Percentiles rank a stretch among this genome's conserved stretches.
These are phyloP conservation scores for Sapayoa aenigma DNA, from an alignment of 2,113 vertebrate species.

Conservation along the genomic window DNA sequence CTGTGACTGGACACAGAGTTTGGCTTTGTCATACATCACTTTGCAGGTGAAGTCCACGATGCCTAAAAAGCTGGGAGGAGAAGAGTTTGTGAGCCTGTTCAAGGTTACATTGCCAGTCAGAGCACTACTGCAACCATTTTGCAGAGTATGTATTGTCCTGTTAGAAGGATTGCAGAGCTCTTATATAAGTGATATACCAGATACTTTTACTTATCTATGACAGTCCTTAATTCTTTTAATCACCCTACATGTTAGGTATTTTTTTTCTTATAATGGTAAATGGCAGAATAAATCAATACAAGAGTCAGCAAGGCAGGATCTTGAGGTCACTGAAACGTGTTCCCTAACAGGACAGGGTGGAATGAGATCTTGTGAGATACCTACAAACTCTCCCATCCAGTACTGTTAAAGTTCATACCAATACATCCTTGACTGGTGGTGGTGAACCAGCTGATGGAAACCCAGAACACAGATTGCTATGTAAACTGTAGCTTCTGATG, in stretches of 20 bases:
- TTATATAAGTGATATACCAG: background rate
- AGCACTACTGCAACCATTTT: background rate
- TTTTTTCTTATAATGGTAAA: background rate
- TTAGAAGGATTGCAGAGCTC: background rate
- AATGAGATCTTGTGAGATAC: background rate
- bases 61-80: background rate
- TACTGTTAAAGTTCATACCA: background rate
- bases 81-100: background rate
- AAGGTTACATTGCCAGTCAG: background rate
- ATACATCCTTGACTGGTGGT: background rate
- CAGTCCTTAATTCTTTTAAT: background rate
- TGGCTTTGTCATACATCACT: background rate
- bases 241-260: background rate
- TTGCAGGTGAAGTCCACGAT: background rate
- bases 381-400: background rate
- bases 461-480: background rate
- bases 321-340: background rate
- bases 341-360: accelerated
- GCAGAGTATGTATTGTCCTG: background rate
- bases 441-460: background rate
- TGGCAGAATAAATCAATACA: background rate
- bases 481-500: background rate
- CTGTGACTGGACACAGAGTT: background rate
- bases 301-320: background rate
- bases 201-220: background rate